These are phyloP conservation scores for Sesia bembeciformis DNA, from an alignment of 2,888 invertebrate genomes.

Conservation along the genomic window DNA sequence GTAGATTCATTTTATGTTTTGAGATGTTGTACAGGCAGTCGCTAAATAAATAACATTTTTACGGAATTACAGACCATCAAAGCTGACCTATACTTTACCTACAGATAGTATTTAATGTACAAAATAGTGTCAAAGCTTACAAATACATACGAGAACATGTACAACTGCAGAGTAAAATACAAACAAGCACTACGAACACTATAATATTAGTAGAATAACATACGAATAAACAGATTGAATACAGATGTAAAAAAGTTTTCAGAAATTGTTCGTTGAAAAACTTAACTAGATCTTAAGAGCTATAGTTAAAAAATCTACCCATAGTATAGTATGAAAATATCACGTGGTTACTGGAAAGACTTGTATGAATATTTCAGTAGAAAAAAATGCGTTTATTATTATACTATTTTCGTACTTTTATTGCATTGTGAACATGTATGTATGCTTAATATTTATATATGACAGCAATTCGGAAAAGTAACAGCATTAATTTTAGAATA, in stretches of 20 bases:
- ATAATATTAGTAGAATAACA: slow-evolving; percentile 1
- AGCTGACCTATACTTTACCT: too few relatives aligned
- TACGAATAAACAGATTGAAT: slow-evolving; percentile 5
- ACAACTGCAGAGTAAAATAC: background rate
- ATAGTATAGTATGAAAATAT: slow-evolving; percentile 48
- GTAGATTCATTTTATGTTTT: too few relatives aligned
- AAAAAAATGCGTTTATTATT: background rate
- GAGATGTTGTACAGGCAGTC: too few relatives aligned
- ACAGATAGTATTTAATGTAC: too few relatives aligned
- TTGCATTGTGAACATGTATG: background rate
- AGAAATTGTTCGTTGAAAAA: slow-evolving; percentile 56
- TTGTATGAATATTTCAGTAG: slow-evolving; percentile 7
- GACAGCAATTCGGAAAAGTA: too few relatives aligned
- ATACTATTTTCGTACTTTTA: background rate
- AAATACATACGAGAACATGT: too few relatives aligned
- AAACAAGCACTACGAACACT: background rate
- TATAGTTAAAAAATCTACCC: slow-evolving; percentile 42
- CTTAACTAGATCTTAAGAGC: slow-evolving; percentile 37
- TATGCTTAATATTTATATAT: background rate
- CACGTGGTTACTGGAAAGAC: slow-evolving; percentile 58
- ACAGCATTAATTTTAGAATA: background rate
- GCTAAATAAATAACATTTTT: too few relatives aligned
- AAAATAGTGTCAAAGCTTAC: too few relatives aligned
- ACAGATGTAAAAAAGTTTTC: slow-evolving; percentile 14
- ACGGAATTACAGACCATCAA: too few relatives aligned